These are phyloP conservation scores for Hipposideros armiger DNA, from an alignment of 2,113 vertebrate genomes.

Conservation along the genomic window DNA sequence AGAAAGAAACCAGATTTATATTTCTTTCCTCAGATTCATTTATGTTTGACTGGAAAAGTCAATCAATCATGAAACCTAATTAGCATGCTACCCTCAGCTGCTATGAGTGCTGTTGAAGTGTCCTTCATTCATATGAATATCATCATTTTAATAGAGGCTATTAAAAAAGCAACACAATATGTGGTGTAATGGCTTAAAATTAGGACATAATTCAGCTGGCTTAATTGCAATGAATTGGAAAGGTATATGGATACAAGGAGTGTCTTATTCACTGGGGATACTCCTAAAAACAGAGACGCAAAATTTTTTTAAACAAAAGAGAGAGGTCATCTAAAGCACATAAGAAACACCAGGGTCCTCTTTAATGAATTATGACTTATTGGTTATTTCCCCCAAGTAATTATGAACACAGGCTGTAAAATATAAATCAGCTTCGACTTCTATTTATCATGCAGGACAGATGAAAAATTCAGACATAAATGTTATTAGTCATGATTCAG, in stretches of 20 bases:
- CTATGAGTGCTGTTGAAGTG: not conserved
- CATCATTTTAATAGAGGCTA: conserved; percentile 68
- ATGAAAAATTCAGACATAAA: conserved; percentile 56
- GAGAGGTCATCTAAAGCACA: not conserved
- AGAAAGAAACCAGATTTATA: conserved; percentile 23
- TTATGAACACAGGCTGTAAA: conserved; percentile 69
- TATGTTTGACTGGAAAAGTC: conserved; percentile 50
- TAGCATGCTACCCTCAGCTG: conserved; percentile 40
- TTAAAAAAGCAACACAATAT: conserved; percentile 75
- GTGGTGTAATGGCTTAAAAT: conserved; percentile 18
- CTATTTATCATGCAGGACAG: conserved; percentile 66
- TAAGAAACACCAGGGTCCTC: conserved; percentile 62
- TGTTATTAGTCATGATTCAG: conserved; percentile 27
- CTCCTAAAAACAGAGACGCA: conserved; percentile 49
- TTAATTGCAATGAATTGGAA: conserved; percentile 58
- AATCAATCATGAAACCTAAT: conserved; percentile 69
- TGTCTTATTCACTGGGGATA: conserved; percentile 57
- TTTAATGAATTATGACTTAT: conserved; percentile 79
- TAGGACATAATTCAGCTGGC: not conserved
- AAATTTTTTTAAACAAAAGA: not conserved
- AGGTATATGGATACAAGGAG: not conserved
- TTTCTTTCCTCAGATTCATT: conserved; percentile 64
- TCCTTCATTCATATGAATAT: conserved; percentile 80
- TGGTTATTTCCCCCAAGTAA: conserved; percentile 75
- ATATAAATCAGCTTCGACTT: conserved; percentile 76